These are phyloP conservation scores for Xenopus tropicalis DNA, from an alignment of 2,113 vertebrate genomes.

Conservation along the genomic window UCB_Xtro_10.0 CM004445.2:120049501-120050000, in stretches of 20 bases:
- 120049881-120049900: conserved; percentile 10
- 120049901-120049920: background rate
- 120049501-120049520: conserved; percentile 17
- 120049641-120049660: conserved; percentile 12
- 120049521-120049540: conserved; percentile 23
- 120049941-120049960: too few species aligned
- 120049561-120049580: background rate
- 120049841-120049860: too few species aligned
- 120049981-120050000: too few species aligned
- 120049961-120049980: too few species aligned
- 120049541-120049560: conserved; percentile 1
- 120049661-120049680: conserved; percentile 12
- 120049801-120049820: conserved; percentile 7
- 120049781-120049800: background rate
- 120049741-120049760: conserved; percentile 2
- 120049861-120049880: background rate
- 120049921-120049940: background rate
- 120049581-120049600: conserved; percentile 32
- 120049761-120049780: conserved; percentile 16
- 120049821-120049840: background rate
- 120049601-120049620: conserved; percentile 1
- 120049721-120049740: background rate
- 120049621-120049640: background rate
- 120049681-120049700: background rate
- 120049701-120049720: conserved; percentile 1